Percentiles rank a stretch among this genome's conserved stretches.
Conservation (phyloP, 2,113 vertebrate species). For the Percopsis transmontana region DNA sequence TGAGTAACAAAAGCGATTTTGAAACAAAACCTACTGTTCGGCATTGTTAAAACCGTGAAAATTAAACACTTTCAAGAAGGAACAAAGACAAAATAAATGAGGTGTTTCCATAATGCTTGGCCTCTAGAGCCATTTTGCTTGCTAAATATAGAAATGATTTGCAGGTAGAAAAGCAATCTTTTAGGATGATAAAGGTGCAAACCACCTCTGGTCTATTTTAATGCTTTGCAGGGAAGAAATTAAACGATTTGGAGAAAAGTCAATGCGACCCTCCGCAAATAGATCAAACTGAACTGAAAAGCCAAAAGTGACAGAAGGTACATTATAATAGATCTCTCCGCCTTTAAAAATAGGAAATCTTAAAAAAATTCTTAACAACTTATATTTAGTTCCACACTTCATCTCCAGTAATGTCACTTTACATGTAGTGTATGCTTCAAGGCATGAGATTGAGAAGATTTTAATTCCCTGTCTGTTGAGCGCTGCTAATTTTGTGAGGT, state of each 20-base stretch:
- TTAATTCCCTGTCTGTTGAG: slow-evolving; percentile 50
- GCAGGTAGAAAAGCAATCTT: slow-evolving; percentile 47
- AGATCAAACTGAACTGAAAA: slow-evolving; percentile 54
- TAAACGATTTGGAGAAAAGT: slow-evolving; percentile 41
- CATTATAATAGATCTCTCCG: slow-evolving; percentile 25
- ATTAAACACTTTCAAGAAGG: slow-evolving; percentile 8
- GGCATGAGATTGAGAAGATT: slow-evolving; percentile 49
- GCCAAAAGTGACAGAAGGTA: slow-evolving; percentile 49
- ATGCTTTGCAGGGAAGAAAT: slow-evolving; percentile 23
- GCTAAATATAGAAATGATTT: slow-evolving; percentile 68
- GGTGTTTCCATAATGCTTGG: slow-evolving; percentile 31
- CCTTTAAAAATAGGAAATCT: slow-evolving; percentile 54
- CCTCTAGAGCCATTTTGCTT: slow-evolving; percentile 26
- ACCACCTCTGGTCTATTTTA: slow-evolving; percentile 64
- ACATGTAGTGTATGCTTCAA: slow-evolving; percentile 21
- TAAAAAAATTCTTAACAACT: slow-evolving; percentile 18
- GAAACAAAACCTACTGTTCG: slow-evolving; percentile 14
- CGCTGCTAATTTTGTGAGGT: slow-evolving; percentile 54
- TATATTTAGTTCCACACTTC: slow-evolving; percentile 36
- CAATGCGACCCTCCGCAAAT: neutral
- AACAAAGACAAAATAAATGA: slow-evolving; percentile 28
- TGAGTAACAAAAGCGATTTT: neutral
- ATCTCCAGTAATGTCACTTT: slow-evolving; percentile 25
- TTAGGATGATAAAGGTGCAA: slow-evolving; percentile 61
- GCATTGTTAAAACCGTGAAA: slow-evolving; percentile 9